Base-by-base conservation (phyloP, 2,113 vertebrate species). In the Platycercus adscitus region DNA sequence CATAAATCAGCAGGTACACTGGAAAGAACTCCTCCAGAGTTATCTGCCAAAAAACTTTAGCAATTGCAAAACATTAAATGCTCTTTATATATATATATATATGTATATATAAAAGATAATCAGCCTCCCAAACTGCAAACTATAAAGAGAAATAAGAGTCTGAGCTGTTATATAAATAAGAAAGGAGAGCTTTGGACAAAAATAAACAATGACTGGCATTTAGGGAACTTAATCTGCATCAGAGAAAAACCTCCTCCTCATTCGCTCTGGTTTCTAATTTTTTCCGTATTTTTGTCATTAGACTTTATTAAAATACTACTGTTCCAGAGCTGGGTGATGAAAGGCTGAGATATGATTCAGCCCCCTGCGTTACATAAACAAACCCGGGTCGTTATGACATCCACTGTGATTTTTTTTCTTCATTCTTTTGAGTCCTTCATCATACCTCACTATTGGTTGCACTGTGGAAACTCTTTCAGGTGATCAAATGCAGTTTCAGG, bases 211-310 rank as follows among this genome's bases (percentile, higher is more conserved):
- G 84, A 93, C 82, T 94, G 91, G 83, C 92, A 97, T 94, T 93
- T 95, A 86, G 63, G 46, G 90, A 93, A 93, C 85, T 88, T 93
- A 83, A 92, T 90, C 89, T 96, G 69, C 47, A 93, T 89, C 66
- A 92, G 58, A 2, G 31, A 46, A 56, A 92, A 72, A 66, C 33
- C 24, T 24, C 11, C 63, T 66, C 23, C 37, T 89, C 28, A 0
- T 91, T 94, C 85, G 33, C 89, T 90, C 72, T 89, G 47, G 79
- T 44, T 94, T 89, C 93, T 96, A 95, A 96, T 96, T 94, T 96
- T 95, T 97, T 96, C 96, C 96, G 96, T 66, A 97, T 96, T 97
- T 97, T 96, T 97, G 89, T 94, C 71, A 94, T 94, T 95, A 96
- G 77, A 81, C 0, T 0, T 95, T 95, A 95, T 95, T 97, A 97